Base-by-base conservation (phyloP, 2,888 invertebrate species). In the Hecatera dysodea region DNA sequence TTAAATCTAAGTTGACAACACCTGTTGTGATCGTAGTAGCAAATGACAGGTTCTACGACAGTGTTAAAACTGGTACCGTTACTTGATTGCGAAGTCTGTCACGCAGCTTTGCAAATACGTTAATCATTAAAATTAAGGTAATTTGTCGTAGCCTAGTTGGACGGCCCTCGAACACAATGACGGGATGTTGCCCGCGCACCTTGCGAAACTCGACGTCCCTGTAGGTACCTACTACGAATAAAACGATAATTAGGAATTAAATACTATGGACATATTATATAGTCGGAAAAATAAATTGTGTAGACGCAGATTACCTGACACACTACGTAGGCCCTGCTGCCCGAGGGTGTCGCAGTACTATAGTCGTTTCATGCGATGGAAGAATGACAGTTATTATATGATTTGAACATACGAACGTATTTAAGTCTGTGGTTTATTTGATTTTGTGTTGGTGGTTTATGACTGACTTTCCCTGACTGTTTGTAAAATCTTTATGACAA, bases 61-160 rank as follows among this genome's bases (percentile, higher is more conserved):
- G 36, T 59, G 22, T 55, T 74, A 44, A 63, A 44, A 65, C 44
- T 42, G 22, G 76, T 66, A 60, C 78, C 71, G 79, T 66, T 65
- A 64, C 63, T 67, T 67, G 65, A 69, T 86, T 77, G 69, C 63
- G 44, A 69, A 76, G 74, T 76, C 66, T 77, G 72, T 81, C 80
- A 81, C 81, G 79, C 62, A 75, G 82, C 84, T 81, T 85, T 83
- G 81, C 72, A 80, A 74, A 78, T 76, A 82, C 68, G 72, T 75
- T 82, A 78, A 83, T 84, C 65, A 78, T 78, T 81, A 82, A 83
- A 81, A 75, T 84, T 78, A 78, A 75, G 73, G 72, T 79, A 75
- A 75, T 81, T 74, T 78, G 72, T 80, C 67, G 69, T 70, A 75
- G 52, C 63, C 71, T 70, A 60, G 73, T 66, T 80, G 63, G 52